phyloP scores from a whole-genome alignment of 1,140 invertebrate genomes.

The Aphidius gifuensis region DNA sequence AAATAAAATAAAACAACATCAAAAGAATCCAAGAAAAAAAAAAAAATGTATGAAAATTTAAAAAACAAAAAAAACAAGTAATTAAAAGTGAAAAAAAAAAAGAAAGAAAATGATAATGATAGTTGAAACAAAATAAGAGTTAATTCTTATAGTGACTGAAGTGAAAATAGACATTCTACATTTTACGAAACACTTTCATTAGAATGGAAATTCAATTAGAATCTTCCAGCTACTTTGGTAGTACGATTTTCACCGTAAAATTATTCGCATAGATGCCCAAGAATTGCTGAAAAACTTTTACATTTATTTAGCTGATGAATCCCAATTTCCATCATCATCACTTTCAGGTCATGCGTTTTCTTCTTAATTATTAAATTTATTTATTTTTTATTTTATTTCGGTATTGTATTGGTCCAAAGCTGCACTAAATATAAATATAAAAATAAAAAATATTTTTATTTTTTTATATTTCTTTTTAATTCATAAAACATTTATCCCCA shows the following conservation, averaged over 20 bases:
- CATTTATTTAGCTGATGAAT: too few species aligned
- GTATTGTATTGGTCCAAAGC: neutral
- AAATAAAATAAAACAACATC: neutral
- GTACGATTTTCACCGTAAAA: neutral
- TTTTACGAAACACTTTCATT: slow-evolving; percentile 11
- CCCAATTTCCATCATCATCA: slow-evolving; percentile 2
- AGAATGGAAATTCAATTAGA: slow-evolving; percentile 22
- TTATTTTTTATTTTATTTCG: neutral
- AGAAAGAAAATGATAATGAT: slow-evolving; percentile 5
- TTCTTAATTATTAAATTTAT: neutral
- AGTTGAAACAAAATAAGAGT: neutral
- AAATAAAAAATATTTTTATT: neutral
- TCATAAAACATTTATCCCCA: neutral
- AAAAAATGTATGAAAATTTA: too few species aligned
- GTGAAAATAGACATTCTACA: neutral
- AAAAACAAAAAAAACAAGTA: neutral
- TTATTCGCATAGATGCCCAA: slow-evolving; percentile 5
- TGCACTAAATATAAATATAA: too few species aligned
- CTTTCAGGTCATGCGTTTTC: neutral
- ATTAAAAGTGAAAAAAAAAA: neutral
- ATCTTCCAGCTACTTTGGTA: neutral
- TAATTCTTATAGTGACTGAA: slow-evolving; percentile 1
- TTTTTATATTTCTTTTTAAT: neutral
- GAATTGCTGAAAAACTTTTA: neutral
- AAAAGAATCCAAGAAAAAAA: neutral